Evolutionary conservation across 2,888 invertebrate genomes (phyloP).

Genomic region (Acanthoscelides obtectus): DNA sequence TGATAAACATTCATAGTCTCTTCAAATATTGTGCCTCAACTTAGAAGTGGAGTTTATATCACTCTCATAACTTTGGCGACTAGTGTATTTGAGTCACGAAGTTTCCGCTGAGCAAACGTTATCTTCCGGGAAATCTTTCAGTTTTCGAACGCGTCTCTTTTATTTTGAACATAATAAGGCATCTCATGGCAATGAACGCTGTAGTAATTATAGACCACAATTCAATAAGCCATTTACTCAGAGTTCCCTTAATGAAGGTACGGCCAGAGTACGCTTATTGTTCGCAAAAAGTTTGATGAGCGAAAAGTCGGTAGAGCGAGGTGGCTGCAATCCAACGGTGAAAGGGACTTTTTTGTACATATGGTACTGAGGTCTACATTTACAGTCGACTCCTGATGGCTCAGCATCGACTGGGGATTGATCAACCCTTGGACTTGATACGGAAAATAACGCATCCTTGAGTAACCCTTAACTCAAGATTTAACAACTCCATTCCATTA

Average conservation of each 20-base stretch:
- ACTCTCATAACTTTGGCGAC: neutral
- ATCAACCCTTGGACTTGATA: too few species aligned
- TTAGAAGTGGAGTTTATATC: too few species aligned
- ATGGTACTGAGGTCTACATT: too few species aligned
- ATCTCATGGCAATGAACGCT: constrained; percentile 25
- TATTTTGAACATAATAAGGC: constrained; percentile 2
- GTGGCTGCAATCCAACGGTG: neutral
- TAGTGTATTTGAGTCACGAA: neutral
- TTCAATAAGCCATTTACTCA: constrained; percentile 6
- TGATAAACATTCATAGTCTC: too few species aligned
- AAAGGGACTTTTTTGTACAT: too few species aligned
- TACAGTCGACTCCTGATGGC: too few species aligned
- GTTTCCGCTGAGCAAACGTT: neutral
- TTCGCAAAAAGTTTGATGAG: neutral
- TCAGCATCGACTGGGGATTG: too few species aligned
- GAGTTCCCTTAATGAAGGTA: neutral
- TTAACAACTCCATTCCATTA: too few species aligned
- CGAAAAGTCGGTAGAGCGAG: neutral
- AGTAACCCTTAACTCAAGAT: too few species aligned
- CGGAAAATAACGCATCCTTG: too few species aligned
- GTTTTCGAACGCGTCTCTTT: neutral
- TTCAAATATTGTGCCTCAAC: too few species aligned
- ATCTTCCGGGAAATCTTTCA: neutral
- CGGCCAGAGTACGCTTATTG: neutral
- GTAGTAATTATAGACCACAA: constrained; percentile 21